Evolutionary conservation across 2,797 vertebrate genomes (phyloP).

Genomic region (Eupleurogrammus muticus): DNA sequence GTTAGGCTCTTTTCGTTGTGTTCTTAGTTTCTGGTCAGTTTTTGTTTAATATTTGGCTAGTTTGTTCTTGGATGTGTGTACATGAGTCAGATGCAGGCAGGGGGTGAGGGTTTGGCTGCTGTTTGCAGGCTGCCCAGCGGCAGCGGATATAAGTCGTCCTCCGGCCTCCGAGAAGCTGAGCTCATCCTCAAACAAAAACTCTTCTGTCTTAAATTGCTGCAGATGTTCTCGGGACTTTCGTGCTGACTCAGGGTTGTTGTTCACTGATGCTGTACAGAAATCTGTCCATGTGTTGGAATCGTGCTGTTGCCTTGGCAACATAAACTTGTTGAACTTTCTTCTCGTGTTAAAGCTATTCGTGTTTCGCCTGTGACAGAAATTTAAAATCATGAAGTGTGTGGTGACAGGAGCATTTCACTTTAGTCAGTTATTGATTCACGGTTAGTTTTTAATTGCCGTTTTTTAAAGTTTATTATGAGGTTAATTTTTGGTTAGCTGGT

Average conservation of each 20-base stretch:
- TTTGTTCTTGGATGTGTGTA: no score
- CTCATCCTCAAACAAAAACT: constrained; percentile 9
- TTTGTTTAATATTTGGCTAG: not conserved
- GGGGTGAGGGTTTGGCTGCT: not conserved
- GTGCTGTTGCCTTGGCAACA: not conserved
- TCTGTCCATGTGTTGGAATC: not conserved
- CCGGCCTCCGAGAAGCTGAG: constrained; percentile 7
- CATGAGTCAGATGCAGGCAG: no score
- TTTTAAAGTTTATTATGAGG: no score
- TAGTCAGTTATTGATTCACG: no score
- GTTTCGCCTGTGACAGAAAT: no score
- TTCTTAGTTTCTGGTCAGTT: not conserved
- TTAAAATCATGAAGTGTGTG: no score
- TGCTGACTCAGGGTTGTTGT: not conserved
- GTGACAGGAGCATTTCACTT: no score
- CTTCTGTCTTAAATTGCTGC: not conserved
- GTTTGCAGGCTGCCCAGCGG: not conserved
- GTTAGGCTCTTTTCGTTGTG: no score
- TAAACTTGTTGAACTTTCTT: not conserved
- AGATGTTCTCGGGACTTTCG: constrained; percentile 10
- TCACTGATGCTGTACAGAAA: not conserved
- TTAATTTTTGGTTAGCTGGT: not conserved
- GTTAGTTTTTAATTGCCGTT: no score
- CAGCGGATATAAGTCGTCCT: constrained; percentile 6
- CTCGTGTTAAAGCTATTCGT: no score